These are phyloP conservation scores for Drusus annulatus DNA, from an alignment of 1,140 invertebrate genomes.

Conservation along the genomic window DNA sequence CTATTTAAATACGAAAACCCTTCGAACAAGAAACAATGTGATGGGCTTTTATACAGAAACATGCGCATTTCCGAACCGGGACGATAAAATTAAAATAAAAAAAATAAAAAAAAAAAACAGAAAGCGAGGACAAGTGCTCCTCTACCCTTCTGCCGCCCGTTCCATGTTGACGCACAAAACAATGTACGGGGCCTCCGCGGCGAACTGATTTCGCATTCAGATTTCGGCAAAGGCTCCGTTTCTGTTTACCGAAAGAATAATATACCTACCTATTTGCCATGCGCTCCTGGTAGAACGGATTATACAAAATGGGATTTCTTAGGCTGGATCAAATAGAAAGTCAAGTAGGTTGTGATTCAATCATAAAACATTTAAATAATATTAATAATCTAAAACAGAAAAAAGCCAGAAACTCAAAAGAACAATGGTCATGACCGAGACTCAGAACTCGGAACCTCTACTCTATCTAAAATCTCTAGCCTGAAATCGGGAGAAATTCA, in stretches of 20 bases:
- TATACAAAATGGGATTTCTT: neutral
- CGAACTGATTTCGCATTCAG: slow-evolving; percentile 59
- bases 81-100: slow-evolving; percentile 53
- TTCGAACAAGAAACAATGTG: slow-evolving; percentile 37
- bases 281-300: slow-evolving; percentile 43
- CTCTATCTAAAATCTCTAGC: no score
- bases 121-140: slow-evolving; percentile 54
- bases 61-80: slow-evolving; percentile 37
- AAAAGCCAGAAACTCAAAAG: no score
- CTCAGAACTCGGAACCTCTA: no score
- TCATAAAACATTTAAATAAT: no score
- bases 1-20: slow-evolving; percentile 38
- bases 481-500: no score
- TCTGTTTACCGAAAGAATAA: slow-evolving; percentile 54
- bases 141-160: slow-evolving; percentile 53
- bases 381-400: no score
- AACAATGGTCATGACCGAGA: no score
- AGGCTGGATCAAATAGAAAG: neutral
- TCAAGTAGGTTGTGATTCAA: no score
- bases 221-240: slow-evolving; percentile 53
- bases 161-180: slow-evolving; percentile 57
- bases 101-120: slow-evolving; percentile 49
- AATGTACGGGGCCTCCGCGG: slow-evolving; percentile 49
- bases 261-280: slow-evolving; percentile 47
- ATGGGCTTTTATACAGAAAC: slow-evolving; percentile 31